Evolutionary conservation across 2,113 vertebrate species (phyloP).

Genomic region (Tragelaphus imberbis): DNA sequence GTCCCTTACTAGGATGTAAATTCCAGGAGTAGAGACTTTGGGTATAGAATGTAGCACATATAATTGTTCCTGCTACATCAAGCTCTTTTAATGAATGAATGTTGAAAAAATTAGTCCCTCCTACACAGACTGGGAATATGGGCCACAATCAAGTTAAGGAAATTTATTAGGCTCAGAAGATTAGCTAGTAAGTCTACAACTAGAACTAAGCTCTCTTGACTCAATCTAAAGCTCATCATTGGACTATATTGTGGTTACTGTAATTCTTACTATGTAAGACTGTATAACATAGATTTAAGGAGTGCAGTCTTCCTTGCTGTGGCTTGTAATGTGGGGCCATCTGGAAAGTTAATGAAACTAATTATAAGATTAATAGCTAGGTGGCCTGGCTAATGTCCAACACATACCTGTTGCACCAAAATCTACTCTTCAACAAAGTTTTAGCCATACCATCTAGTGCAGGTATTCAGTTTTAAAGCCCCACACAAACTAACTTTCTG

Average conservation of each 20-base stretch:
- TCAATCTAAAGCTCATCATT: not conserved
- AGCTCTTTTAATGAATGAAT: not conserved
- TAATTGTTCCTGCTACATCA: not conserved
- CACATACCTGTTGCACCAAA: not conserved
- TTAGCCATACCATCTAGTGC: not conserved
- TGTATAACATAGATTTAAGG: not conserved
- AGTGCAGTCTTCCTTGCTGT: not conserved
- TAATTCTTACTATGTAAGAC: not conserved
- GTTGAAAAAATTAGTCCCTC: not conserved
- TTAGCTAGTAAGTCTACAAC: not conserved
- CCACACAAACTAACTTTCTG: not conserved
- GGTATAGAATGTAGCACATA: not conserved
- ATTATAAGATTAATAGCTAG: slow-evolving; percentile 49
- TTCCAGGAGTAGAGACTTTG: not conserved
- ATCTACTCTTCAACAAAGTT: not conserved
- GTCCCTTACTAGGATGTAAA: not conserved
- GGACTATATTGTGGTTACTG: not conserved
- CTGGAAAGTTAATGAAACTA: slow-evolving; percentile 8
- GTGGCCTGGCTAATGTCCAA: slow-evolving; percentile 21
- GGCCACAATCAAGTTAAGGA: not conserved
- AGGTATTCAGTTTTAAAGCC: not conserved
- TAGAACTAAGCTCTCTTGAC: not conserved
- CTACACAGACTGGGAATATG: not conserved
- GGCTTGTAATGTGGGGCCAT: not conserved
- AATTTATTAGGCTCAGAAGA: not conserved